A percentile compares a stretch with the other conserved stretches of the same genome.
These are phyloP conservation scores for Leucopsar rothschildi DNA, from an alignment of 2,113 vertebrate species.

Conservation along the genomic window DNA sequence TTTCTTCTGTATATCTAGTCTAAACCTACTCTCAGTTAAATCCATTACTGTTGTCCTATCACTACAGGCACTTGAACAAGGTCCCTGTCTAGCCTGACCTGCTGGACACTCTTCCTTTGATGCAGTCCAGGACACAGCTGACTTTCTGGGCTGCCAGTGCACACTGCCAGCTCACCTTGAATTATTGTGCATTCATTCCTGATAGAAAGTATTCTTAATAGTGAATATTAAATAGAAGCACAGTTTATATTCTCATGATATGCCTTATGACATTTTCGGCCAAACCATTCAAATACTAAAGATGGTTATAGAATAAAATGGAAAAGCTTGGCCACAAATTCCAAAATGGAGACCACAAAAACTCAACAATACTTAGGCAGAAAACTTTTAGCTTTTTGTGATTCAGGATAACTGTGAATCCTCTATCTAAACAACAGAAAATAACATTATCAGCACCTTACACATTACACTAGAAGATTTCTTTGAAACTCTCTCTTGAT, in stretches of 20 bases:
- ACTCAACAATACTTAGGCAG: background rate
- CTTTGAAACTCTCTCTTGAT: background rate
- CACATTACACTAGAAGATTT: background rate
- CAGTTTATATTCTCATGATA: background rate
- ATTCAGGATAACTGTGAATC: background rate
- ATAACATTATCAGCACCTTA: background rate
- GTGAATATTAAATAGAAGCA: background rate
- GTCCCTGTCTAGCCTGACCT: background rate
- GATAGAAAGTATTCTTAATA: background rate
- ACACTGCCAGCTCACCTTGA: background rate
- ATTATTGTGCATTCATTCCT: background rate
- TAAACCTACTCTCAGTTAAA: background rate
- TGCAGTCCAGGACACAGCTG: background rate
- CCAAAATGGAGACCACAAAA: background rate
- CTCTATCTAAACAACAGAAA: background rate
- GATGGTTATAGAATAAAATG: background rate
- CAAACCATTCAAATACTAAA: background rate
- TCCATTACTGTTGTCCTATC: fast-evolving
- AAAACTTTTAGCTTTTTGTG: background rate
- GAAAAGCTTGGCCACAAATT: background rate
- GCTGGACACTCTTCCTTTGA: background rate
- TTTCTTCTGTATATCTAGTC: background rate
- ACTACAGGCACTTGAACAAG: background rate
- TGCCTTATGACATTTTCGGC: background rate
- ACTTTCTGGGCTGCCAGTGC: background rate